Base-by-base conservation (phyloP, 2,797 vertebrate species). In the Apodemus agrarius region DNA sequence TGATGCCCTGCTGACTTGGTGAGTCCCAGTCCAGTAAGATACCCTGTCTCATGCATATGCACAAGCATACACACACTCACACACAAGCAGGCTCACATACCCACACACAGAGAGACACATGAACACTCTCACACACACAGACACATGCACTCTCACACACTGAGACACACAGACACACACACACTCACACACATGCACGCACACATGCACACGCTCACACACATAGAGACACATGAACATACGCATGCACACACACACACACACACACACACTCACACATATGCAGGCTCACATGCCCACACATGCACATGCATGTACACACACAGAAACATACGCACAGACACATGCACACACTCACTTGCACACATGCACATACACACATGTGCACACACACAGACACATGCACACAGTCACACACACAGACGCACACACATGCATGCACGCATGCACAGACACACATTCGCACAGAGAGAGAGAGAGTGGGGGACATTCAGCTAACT, bases 371-470 rank as follows among this genome's bases (percentile, higher is more conserved):
- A 52, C 67, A 34, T 2, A 69, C 0, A 0, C 6, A 61, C 7
- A n/a, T 6, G 34, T 34, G 31, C 14, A 67, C 13, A 9, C 34
- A 37, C 67, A 37, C 67, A n/a, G 16, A n/a, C 6, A 72, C n/a
- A 34, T 31, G 29, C 4, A 37, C 69, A n/a, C 2, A 63, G 10
- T 26, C 61, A 69, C 0, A 0, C 7, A 61, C 7, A n/a, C n/a
- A n/a, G 0, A 0, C 6, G 40, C 0, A 12, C 12, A 49, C 19
- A 26, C 22, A 78, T 6, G 4, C n/a, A 75, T 10, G 12, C 37
- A 40, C 21, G 9, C 6, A 52, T 34, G 31, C 14, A 67, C 13
- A 65, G 26, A 31, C 5, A 67, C 13, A 63, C 63, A 65, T 31
- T 6, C 31, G 6, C 31, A 72, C 59, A 65, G 26, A 65, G 3